Base-by-base conservation (phyloP, 2,113 vertebrate species). In the Aegypius monachus region DNA sequence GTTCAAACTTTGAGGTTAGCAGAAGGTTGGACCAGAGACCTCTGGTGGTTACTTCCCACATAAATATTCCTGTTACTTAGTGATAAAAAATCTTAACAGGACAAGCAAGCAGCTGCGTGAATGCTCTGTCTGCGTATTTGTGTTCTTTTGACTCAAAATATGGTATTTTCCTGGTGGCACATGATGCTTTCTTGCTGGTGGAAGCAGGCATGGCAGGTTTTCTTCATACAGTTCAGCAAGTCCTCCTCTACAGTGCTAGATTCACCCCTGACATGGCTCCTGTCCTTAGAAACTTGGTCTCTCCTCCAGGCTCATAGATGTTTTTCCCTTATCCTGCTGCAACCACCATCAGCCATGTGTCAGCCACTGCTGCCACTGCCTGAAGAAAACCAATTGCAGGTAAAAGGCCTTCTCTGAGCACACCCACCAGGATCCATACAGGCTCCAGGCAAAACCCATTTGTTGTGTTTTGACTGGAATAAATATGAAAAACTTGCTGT, bases 301-400 rank as follows among this genome's bases (percentile, higher is more conserved):
- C 26, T 78, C 32, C 58, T 82, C 38, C 14, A 13, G 52, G n/a
- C 18, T 81, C 52, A 31, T 3, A 31, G 52, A 38, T 22, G 10
- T 32, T 59, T 14, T 32, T 77, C n/a, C 26, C 9, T 10, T 38
- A n/a, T 90, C 19, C 71, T 78, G n/a, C 58, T 66, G 40, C 50
- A 71, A 12, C 19, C 10, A 71, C 62, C 8, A 20, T 27, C 26
- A 43, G 47, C 18, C 2, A 0, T 0, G 0, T 21, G 34, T 29
- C 40, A 66, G 50, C n/a, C 31, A 23, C 43, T 61, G 45, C 77
- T 38, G 40, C 1, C 0, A 7, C 45, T 26, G n/a, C 31, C 59
- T 43, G 40, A 52, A 67, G 40, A 82, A 87, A 78, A 43, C 2
- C 15, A 42, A 10, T 3, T 36, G n/a, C 45, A 87, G 45, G 71